Conservation (phyloP, 2,888 invertebrate species). For the Gastracanthus pulcherrimus region DNA sequence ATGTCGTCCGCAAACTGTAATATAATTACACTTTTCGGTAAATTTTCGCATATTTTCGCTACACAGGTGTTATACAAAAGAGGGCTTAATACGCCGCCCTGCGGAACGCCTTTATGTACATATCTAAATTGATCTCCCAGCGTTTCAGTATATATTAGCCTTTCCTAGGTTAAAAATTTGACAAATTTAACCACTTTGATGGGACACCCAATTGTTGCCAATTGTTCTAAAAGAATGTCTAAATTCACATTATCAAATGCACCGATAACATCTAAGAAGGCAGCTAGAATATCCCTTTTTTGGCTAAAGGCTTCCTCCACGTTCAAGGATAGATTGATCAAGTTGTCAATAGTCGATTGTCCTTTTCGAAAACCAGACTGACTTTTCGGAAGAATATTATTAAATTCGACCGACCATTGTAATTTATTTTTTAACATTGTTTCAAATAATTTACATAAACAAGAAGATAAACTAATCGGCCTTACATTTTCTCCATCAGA, state of each 20-base stretch:
- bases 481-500: too few species aligned
- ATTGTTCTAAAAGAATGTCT: background rate
- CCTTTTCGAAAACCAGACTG: too few species aligned
- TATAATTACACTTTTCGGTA: background rate
- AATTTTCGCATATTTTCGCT: background rate
- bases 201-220: background rate
- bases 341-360: too few species aligned
- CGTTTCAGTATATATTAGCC: background rate
- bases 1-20: background rate
- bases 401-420: too few species aligned
- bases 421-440: too few species aligned
- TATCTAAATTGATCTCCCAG: background rate
- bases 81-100: background rate
- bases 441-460: too few species aligned
- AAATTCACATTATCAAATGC: background rate
- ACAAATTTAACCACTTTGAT: background rate
- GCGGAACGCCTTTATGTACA: background rate
- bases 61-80: background rate
- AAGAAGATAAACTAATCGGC: too few species aligned
- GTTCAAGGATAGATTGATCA: background rate
- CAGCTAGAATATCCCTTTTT: too few species aligned
- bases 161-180: too few species aligned
- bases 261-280: too few species aligned
- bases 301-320: background rate
- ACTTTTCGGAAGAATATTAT: too few species aligned